Conservation (phyloP, 1,140 invertebrate genomes). For the Heliconius melpomene region DNA sequence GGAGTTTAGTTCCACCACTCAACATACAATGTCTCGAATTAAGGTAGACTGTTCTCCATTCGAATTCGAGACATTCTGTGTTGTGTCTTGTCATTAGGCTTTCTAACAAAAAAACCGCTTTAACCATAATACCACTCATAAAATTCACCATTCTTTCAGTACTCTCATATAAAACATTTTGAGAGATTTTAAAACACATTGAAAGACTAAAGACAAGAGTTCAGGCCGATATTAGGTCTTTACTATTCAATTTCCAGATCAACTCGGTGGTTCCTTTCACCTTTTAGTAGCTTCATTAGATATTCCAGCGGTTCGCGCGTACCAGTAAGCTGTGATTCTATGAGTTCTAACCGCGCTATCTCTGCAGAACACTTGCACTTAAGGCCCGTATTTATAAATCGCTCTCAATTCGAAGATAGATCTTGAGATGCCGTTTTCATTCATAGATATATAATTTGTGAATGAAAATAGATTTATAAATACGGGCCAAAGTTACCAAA, state of each 20-base stretch:
- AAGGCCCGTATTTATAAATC: not conserved
- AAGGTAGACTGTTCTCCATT: too few relatives aligned
- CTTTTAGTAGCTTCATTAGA: constrained; percentile 20
- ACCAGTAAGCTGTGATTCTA: not conserved
- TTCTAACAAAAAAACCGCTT: too few relatives aligned
- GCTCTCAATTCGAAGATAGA: too few relatives aligned
- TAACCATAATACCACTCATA: not conserved
- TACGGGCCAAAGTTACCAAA: not conserved
- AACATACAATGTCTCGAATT: too few relatives aligned
- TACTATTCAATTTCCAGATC: not conserved
- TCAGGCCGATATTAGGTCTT: not conserved
- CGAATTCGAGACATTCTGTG: too few relatives aligned
- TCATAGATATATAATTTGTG: too few relatives aligned
- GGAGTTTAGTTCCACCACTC: too few relatives aligned
- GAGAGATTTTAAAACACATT: not conserved
- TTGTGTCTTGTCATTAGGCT: too few relatives aligned
- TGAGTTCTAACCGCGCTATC: constrained; percentile 18
- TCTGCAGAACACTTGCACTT: constrained; percentile 21
- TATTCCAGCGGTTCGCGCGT: constrained; percentile 24
- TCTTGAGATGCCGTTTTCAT: too few relatives aligned
- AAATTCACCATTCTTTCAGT: not conserved
- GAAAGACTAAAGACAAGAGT: not conserved
- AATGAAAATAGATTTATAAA: too few relatives aligned
- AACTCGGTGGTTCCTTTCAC: constrained; percentile 15
- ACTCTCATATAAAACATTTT: not conserved